Evolutionary conservation across 2,888 invertebrate species (phyloP).

Genomic region (Perizoma affinitatum): DNA sequence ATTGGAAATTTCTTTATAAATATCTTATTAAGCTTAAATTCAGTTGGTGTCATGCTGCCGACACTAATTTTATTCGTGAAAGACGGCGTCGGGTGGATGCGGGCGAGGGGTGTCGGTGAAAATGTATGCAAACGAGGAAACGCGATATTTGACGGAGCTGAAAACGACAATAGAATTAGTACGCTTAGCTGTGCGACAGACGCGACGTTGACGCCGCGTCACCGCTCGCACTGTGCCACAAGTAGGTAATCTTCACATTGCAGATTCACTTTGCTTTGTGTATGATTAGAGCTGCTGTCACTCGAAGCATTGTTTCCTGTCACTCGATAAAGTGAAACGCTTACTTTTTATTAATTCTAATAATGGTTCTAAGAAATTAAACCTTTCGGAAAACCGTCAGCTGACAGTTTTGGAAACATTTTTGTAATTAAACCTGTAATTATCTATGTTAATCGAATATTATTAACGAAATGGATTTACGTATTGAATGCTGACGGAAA

Average conservation of each 20-base stretch:
- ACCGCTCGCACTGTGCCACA: conserved; percentile 39
- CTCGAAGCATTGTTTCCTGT: conserved; percentile 50
- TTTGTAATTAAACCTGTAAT: conserved; percentile 18
- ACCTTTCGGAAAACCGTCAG: conserved; percentile 30
- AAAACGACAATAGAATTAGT: conserved; percentile 82
- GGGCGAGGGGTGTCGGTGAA: conserved; percentile 61
- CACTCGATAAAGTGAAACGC: conserved; percentile 50
- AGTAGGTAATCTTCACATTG: conserved; percentile 48
- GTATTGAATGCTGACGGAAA: conserved; percentile 16
- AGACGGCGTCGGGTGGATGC: conserved; percentile 68
- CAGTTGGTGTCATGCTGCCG: conserved; percentile 83
- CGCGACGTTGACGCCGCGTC: conserved; percentile 53
- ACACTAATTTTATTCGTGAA: conserved; percentile 83
- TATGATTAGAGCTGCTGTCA: conserved; percentile 70
- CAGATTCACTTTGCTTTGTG: conserved; percentile 72
- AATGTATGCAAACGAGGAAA: conserved; percentile 81
- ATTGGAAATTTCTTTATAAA: conserved; percentile 84
- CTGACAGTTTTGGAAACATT: conserved; percentile 25
- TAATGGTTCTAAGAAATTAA: conserved; percentile 12
- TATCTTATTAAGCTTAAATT: conserved; percentile 83
- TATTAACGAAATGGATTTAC: conserved; percentile 11
- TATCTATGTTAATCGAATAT: conserved; percentile 23
- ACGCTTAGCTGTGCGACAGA: conserved; percentile 27
- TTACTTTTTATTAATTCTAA: conserved; percentile 1
- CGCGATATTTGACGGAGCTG: conserved; percentile 79